These are phyloP conservation scores for Corythoichthys intestinalis DNA, from an alignment of 2,113 vertebrate species.

Conservation along the genomic window DNA sequence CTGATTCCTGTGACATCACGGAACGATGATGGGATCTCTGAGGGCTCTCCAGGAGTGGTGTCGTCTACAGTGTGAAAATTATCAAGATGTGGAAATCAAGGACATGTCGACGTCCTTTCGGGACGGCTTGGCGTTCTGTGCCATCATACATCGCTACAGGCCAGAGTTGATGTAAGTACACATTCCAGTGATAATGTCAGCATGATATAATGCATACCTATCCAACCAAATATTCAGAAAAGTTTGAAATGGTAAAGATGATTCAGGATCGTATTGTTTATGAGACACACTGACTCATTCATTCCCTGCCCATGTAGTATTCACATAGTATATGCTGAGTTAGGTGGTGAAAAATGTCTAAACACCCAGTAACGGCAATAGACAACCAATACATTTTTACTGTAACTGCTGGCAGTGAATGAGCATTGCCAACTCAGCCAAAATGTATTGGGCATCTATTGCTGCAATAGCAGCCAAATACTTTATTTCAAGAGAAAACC, in stretches of 20 bases:
- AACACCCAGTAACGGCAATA: too few species aligned
- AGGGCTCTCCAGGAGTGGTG: constrained; percentile 92
- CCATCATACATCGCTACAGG: constrained; percentile 90
- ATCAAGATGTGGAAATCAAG: constrained; percentile 82
- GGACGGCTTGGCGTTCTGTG: constrained; percentile 93
- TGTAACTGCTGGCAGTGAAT: too few species aligned
- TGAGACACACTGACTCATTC: too few species aligned
- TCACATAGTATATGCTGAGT: too few species aligned
- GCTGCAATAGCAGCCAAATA: too few species aligned
- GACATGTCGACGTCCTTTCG: constrained; percentile 93
- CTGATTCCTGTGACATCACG: not conserved
- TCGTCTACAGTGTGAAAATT: constrained; percentile 82
- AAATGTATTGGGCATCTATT: too few species aligned
- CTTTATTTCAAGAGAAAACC: too few species aligned
- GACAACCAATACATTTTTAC: too few species aligned
- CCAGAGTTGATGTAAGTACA: constrained; percentile 91
- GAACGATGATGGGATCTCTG: constrained; percentile 82
- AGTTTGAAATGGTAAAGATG: not conserved
- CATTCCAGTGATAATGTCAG: too few species aligned
- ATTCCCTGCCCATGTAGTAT: too few species aligned
- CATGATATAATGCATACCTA: not conserved
- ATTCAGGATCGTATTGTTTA: not conserved
- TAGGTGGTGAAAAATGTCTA: too few species aligned
- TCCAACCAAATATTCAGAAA: not conserved
- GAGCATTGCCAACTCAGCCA: too few species aligned